Base-by-base conservation (phyloP, 2,888 invertebrate species). In the Masnerella sp. region DNA sequence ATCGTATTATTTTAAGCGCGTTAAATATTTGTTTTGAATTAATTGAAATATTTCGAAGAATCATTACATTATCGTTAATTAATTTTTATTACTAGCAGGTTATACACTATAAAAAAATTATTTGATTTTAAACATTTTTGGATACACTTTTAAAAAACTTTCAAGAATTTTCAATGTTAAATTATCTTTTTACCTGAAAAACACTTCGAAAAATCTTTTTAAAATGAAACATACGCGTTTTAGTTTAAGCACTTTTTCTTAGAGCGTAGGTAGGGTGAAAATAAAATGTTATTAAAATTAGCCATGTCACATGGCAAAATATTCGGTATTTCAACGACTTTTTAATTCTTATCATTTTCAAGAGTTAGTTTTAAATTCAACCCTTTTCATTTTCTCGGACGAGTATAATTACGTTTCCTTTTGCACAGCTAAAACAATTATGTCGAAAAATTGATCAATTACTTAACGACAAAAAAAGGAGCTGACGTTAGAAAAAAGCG, bases 371-470 rank as follows among this genome's bases (percentile, higher is more conserved):
- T 7, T 5, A 25, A 4, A 25, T 25, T 7, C 34, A 8, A 34
- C n/a, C 2, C 11, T 1, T 11, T 34, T 11, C 40, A 18, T 40
- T 40, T 5, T 9, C 40, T 40, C n/a, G 9, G 9, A 20, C 9
- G 14, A 17, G 32, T 11, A 4, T n/a, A 51, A 51, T 36, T 51
- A 12, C 11, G 36, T 36, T 17, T 18, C 14, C 17, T 17, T 1
- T 22, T 4, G 17, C 7, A 11, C 8, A 1, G 14, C 15, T 9
- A 9, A 34, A 34, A 51, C 40, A 28, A 28, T 25, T 40, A 12
- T 9, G 17, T 12, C 11, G 28, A 59, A 59, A 45, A 59, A 38
- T 45, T 47, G 47, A 38, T 36, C 38, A 59, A 59, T 59, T 59
- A 59, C 17, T 47, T 15, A 8, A 18, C 20, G 36, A 45, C 0